Base-by-base conservation (phyloP, 1,140 invertebrate species). In the Lysiphlebus fabarum region DNA sequence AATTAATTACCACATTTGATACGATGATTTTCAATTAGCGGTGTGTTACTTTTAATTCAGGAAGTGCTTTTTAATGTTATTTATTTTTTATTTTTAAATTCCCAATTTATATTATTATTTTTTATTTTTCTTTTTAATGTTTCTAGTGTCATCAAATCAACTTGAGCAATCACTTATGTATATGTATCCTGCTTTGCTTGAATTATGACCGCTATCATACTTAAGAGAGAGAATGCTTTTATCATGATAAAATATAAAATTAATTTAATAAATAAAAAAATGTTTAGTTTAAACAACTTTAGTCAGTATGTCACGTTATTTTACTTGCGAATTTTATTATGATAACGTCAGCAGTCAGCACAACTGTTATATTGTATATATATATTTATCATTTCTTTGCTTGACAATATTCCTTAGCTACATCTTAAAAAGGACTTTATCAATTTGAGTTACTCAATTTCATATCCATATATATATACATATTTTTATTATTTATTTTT, bases 161-260 rank as follows among this genome's bases (percentile, higher is more conserved):
- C 17, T 26, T 26, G 17, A 26, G 17, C 17, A 26, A 26, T 26
- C 17, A 26, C 10, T 34, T 12, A 51, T 36, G 49, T 51, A 37
- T 51, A 51, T 36, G 49, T 51, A 51, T 51, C 34, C 49, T 51
- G 49, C 49, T 51, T 12, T 37, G 34, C 38, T 51, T 51, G 49
- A 51, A 51, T 51, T 51, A 51, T 51, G 34, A 51, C 49, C 49
- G 49, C 49, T 51, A 51, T 51, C 49, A 51, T 51, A 38, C 49
- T 37, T 36, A 37, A n/a, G 11, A 12, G 36, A 36, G 48, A 0
- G 4, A 51, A 51, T 38, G 49, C 49, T 14, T 51, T 51, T 51
- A 51, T 51, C 49, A 51, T 36, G 49, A 51, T 51, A 14, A 12
- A 36, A 37, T 38, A 11, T 2, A 11, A 40, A 40, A 40, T 7